Percentiles rank a stretch among this genome's conserved stretches.
These are phyloP conservation scores for Naja naja DNA, from an alignment of 2,113 vertebrate genomes.

Conservation along the genomic window DNA sequence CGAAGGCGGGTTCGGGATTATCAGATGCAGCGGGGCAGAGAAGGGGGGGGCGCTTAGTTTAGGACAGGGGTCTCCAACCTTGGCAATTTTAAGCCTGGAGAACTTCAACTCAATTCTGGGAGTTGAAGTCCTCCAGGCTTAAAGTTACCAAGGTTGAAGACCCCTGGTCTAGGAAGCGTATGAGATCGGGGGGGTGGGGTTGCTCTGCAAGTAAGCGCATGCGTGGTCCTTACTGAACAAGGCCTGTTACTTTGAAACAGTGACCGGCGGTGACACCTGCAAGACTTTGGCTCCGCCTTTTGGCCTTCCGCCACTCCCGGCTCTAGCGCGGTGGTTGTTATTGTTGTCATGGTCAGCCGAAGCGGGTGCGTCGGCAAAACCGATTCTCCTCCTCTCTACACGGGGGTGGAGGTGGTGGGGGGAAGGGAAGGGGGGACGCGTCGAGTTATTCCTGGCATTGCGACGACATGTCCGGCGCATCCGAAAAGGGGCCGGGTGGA, in stretches of 20 bases:
- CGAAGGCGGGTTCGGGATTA: background rate
- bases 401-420: too few species aligned
- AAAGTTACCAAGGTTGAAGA: too few species aligned
- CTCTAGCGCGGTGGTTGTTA: background rate
- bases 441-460: background rate
- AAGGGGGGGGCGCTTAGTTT: background rate
- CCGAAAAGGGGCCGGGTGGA: background rate
- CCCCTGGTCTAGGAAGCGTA: background rate
- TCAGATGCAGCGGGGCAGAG: too few species aligned
- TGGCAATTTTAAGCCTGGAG: too few species aligned
- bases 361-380: background rate
- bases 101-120: too few species aligned
- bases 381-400: background rate
- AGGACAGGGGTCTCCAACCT: background rate
- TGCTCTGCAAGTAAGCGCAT: conserved; percentile 17
- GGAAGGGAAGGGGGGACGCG: background rate
- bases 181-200: accelerated
- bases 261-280: conserved; percentile 46
- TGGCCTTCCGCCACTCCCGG: background rate
- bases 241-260: conserved; percentile 12
- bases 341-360: too few species aligned
- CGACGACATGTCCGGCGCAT: background rate
- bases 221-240: background rate
- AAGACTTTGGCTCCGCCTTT: background rate
- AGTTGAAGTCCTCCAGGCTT: too few species aligned